Base-by-base conservation (phyloP, 2,888 invertebrate genomes). In the Melangyna quadrimaculata region DNA sequence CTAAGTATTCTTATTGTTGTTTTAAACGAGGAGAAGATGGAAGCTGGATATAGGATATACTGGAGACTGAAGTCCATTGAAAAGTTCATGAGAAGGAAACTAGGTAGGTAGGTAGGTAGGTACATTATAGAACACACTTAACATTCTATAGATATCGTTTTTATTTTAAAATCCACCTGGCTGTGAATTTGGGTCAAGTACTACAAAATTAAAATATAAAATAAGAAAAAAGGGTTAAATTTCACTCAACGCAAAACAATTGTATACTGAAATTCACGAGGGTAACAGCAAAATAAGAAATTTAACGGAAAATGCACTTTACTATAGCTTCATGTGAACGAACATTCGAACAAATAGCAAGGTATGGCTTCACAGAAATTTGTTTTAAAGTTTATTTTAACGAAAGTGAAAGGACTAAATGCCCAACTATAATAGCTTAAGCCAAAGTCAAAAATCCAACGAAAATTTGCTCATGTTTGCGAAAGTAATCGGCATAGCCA, bases 21-120 rank as follows among this genome's bases (percentile, higher is more conserved):
- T 79, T 79, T 75, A 79, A 79, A 67, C 71, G 79, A 79, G 43
- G 32, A 71, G 51, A 75, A 84, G 75, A 79, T 61, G 57, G 19
- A 55, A 45, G 37, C 24, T 63, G 29, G 55, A n/a, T n/a, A n/a
- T n/a, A n/a, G n/a, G n/a, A n/a, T n/a, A n/a, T n/a, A n/a, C n/a
- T n/a, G n/a, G n/a, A n/a, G n/a, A n/a, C n/a, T n/a, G n/a, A 2
- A 51, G 29, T 51, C 2, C 35, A 51, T 32, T 35, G 22, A 22
- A 51, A 51, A 67, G 32, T 65, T 45, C 65, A 48, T 6, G 27
- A 27, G 2, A 35, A 22, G 10, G 32, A 37, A 67, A 32, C n/a
- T 35, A 57, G 1, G 1, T 43, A 27, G 10, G 19, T 27, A 40
- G 0, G 4, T 45, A 45, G 14, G 32, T 6, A 22, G 2, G 8